Base-by-base conservation (phyloP, 2,797 vertebrate genomes). In the Parambassis ranga region DNA sequence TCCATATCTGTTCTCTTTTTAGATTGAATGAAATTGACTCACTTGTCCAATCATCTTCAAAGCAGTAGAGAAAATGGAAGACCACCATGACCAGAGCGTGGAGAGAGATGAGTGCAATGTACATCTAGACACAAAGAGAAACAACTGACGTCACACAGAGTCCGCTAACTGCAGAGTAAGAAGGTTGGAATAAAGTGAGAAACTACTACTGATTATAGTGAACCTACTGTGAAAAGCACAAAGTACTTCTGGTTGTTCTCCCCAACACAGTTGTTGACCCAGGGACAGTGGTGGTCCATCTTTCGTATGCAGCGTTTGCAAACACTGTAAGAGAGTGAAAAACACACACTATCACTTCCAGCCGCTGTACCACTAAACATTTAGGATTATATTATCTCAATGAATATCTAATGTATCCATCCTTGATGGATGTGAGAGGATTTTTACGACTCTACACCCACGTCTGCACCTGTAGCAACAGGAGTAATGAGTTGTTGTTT, bases 221-320 rank as follows among this genome's bases (percentile, higher is more conserved):
- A 52, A 96, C 96, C 94, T 90, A 99, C 97, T 91, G 97, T 99
- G 90, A 99, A 99, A 86, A 99, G 94, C 87, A 99, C 97, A 90
- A 99, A 99, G 90, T 96, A 99, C 89, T 98, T 98, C 92, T 99
- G 97, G 93, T 99, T 99, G 88, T 90, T 98, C 90, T 99, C 97
- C 63, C 97, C 97, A 7, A 99, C 97, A 65, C 97, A 99, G 93
- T 99, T 99, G 78, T 99, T 99, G 81, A 99, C 95, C 97, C 97
- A 99, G 0, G 97, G 97, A 71, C 97, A 99, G 89, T 99, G 97
- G 87, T 99, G 97, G 90, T 99, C 97, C 97, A 99, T 99, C 89
- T 99, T 99, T 37, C 95, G 92, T 82, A 99, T 98, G 86, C 97
- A 99, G 70, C 97, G 92, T 85, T 98, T 98, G 77, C 97, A 99